Base-by-base conservation (phyloP, 2,888 invertebrate genomes). In the Pyralis farinalis region DNA sequence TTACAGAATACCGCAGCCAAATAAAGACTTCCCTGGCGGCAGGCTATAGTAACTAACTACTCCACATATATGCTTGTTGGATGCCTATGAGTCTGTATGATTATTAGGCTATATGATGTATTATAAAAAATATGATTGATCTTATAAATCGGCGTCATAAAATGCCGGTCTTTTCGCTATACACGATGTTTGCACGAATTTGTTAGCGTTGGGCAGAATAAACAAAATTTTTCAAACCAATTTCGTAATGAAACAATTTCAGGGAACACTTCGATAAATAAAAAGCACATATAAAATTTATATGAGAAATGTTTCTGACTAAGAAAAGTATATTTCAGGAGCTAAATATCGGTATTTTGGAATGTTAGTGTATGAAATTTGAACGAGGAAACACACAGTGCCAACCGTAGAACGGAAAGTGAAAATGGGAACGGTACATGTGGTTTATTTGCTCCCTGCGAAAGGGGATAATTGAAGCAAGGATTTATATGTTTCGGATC, bases 401-500 rank as follows among this genome's bases (percentile, higher is more conserved):
- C n/a, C n/a, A n/a, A n/a, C n/a, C 49, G 57, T 51, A 51, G 57
- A 55, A 60, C 59, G 55, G 73, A 76, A 72, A 74, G 75, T 73
- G 76, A 76, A 77, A 70, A 74, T 72, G 69, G 71, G 65, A 68
- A 62, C 70, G 67, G 69, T 71, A 71, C 75, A 64, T 73, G 77
- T 67, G 79, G 73, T 79, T 73, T 81, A 77, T 80, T 81, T 77
- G 70, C 70, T 71, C 61, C 68, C 68, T 65, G 52, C 68, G 73
- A 73, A 78, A 78, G 74, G 72, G 65, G 72, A 80, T 82, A 83
- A 85, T 83, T 85, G 80, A 82, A 85, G 75, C 71, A 73, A 76
- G 78, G 78, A 83, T 84, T 83, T 80, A 85, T 83, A 72, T 66
- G 71, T 74, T 75, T 71, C 73, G 70, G 71, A 78, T 76, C 70